Conservation (phyloP, 2,888 invertebrate species). For the Priocnemis perturbator region DNA sequence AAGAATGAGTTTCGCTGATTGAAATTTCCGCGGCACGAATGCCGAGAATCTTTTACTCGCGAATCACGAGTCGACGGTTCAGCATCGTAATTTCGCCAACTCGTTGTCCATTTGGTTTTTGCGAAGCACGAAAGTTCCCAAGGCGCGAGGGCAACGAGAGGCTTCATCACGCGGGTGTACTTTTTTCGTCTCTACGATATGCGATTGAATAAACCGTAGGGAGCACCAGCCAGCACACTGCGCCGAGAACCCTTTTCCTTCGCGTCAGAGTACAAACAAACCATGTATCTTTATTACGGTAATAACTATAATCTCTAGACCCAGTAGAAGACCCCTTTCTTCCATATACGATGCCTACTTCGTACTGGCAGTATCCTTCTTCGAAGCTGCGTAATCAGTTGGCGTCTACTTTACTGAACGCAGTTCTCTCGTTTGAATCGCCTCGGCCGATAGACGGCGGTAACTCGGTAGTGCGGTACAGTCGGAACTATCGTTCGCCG, state of each 20-base stretch:
- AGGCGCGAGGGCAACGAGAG: too few species aligned
- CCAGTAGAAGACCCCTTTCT: slow-evolving; percentile 36
- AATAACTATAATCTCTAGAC: slow-evolving; percentile 64
- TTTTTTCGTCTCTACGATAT: too few species aligned
- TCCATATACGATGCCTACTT: slow-evolving; percentile 39
- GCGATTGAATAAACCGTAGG: too few species aligned
- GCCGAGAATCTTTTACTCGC: neutral
- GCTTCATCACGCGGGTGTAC: too few species aligned
- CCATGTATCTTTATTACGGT: slow-evolving; percentile 65
- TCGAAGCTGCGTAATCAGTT: slow-evolving; percentile 54
- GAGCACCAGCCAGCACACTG: too few species aligned
- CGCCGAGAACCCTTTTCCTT: slow-evolving; percentile 19
- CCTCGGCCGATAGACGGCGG: slow-evolving; percentile 27
- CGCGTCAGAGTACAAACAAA: slow-evolving; percentile 58
- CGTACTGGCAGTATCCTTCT: slow-evolving; percentile 32
- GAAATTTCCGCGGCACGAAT: neutral
- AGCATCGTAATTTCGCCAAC: too few species aligned
- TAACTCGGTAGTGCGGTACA: slow-evolving; percentile 18
- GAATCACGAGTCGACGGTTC: too few species aligned
- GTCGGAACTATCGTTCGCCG: slow-evolving; percentile 23
- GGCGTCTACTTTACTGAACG: slow-evolving; percentile 42
- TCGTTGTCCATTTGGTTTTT: too few species aligned
- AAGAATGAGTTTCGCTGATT: too few species aligned
- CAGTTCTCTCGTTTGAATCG: slow-evolving; percentile 46
- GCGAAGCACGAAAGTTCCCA: too few species aligned